A percentile compares a stretch with the other conserved stretches of the same genome.
Conservation (phyloP, 2,888 invertebrate genomes). For the Andrena trimmerana region DNA sequence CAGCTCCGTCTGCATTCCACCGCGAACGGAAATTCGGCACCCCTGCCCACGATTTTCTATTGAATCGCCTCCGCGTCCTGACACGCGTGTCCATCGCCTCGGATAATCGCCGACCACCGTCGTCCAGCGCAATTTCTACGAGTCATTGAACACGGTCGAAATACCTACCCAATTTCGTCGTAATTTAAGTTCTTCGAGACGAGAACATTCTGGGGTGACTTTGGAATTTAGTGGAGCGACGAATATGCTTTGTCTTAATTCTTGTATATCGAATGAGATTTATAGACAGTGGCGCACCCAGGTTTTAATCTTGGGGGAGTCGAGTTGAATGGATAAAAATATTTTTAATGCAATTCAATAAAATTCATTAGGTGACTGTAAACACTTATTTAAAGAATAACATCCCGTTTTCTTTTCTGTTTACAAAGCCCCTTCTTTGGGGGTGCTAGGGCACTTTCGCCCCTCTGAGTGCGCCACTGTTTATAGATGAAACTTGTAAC, state of each 20-base stretch:
- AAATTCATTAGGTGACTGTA: too few species aligned
- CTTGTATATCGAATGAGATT: too few species aligned
- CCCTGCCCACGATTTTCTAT: constrained; percentile 44
- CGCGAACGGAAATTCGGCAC: constrained; percentile 57
- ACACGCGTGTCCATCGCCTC: not conserved
- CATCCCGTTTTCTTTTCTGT: too few species aligned
- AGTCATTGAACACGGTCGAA: constrained; percentile 36
- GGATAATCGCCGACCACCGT: constrained; percentile 11
- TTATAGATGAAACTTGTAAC: not conserved
- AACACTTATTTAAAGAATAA: too few species aligned
- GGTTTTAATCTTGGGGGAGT: too few species aligned
- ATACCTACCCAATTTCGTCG: constrained; percentile 28
- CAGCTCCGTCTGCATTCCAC: constrained; percentile 44
- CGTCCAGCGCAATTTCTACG: constrained; percentile 16
- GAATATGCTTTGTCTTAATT: too few species aligned
- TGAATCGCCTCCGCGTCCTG: not conserved
- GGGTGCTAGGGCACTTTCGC: too few species aligned
- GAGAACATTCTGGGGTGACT: not conserved
- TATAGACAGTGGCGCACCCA: too few species aligned
- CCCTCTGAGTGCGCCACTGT: too few species aligned
- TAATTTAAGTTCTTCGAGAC: not conserved
- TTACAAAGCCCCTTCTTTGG: too few species aligned
- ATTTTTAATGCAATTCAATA: too few species aligned
- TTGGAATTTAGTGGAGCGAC: not conserved
- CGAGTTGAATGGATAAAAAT: too few species aligned